A percentile compares a stretch with the other conserved stretches of the same genome.
phyloP scores from a whole-genome alignment of 64 coral and sea anemone genomes.

The Acropora tenuis region DNA sequence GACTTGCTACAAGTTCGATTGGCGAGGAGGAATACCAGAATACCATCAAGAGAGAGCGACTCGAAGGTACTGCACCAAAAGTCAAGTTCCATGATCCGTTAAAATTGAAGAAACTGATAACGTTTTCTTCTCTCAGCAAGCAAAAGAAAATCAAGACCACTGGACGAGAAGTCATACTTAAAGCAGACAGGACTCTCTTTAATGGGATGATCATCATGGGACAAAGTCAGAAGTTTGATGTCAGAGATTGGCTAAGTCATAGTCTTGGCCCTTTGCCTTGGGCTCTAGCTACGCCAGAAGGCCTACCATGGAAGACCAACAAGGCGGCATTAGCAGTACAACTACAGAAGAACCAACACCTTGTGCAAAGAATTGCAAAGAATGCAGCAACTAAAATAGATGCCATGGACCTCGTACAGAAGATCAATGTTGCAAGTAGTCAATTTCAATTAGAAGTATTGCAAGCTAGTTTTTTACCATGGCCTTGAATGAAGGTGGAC shows the following conservation, averaged over 20 bases:
- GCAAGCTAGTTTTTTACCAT: constrained; percentile 43
- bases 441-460: constrained; percentile 54
- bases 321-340: constrained; percentile 43
- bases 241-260: constrained; percentile 49
- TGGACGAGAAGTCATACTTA: too few relatives aligned
- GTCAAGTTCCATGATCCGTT: too few relatives aligned
- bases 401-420: constrained; percentile 56
- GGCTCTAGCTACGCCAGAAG: constrained; percentile 51
- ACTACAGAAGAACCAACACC: constrained; percentile 37
- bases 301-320: constrained; percentile 69
- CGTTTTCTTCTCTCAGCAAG: too few relatives aligned
- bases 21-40: too few relatives aligned
- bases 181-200: constrained; percentile 36
- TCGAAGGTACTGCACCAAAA: too few relatives aligned
- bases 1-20: too few relatives aligned
- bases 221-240: constrained; percentile 66
- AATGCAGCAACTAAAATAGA: constrained; percentile 62
- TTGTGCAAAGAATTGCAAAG: constrained; percentile 28
- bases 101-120: too few relatives aligned
- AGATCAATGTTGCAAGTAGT: constrained; percentile 27
- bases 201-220: constrained; percentile 55
- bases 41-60: too few relatives aligned
- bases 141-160: too few relatives aligned
- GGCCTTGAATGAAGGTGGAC: constrained; percentile 18
- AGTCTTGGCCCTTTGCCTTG: constrained; percentile 73